These are phyloP conservation scores for Caenorhabditis latens DNA, from an alignment of 1,140 invertebrate genomes.

Conservation along the genomic window DNA sequence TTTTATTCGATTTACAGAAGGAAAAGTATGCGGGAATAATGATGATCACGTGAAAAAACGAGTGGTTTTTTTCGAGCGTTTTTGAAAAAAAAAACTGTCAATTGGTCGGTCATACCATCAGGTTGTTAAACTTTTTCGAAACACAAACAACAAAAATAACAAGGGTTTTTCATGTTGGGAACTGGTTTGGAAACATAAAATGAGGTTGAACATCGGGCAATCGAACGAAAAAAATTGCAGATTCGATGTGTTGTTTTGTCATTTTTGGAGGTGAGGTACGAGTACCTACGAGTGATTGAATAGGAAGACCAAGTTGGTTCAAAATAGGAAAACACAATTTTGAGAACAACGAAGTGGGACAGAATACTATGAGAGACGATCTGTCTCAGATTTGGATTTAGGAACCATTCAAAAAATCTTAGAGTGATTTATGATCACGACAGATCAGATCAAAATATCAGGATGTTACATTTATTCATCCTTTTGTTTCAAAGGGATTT, in stretches of 20 bases:
- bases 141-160: conserved; percentile 54
- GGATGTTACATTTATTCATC: background rate
- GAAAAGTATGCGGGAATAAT: background rate
- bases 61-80: conserved; percentile 34
- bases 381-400: background rate
- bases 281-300: background rate
- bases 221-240: conserved; percentile 45
- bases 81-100: conserved; percentile 48
- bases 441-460: background rate
- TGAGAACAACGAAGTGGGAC: background rate
- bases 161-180: conserved; percentile 46
- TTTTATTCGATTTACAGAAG: background rate
- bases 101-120: conserved; percentile 50
- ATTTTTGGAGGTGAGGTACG: conserved; percentile 9
- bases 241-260: conserved; percentile 40
- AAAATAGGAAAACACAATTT: background rate
- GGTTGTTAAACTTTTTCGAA: conserved; percentile 52
- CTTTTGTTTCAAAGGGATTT: background rate
- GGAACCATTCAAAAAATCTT: background rate
- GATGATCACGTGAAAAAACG: conserved; percentile 50
- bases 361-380: background rate
- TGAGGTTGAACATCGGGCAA: conserved; percentile 53
- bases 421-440: conserved; percentile 6
- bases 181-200: conserved; percentile 52
- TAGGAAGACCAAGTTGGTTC: background rate